Evolutionary conservation across 1,140 invertebrate genomes (phyloP).

Genomic region (Lamellibrachia luymesi): DNA sequence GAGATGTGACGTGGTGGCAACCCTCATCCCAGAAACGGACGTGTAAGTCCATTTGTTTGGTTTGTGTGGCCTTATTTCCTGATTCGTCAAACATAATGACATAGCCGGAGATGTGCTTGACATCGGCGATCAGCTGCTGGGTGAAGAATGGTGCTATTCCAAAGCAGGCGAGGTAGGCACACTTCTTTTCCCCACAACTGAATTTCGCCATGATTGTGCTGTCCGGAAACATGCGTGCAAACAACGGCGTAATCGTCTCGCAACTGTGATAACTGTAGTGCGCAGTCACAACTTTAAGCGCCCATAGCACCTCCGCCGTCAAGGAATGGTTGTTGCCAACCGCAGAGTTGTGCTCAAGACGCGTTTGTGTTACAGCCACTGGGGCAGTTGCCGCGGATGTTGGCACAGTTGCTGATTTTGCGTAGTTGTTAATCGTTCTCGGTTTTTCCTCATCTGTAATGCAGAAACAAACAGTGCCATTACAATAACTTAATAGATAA

Average conservation of each 20-base stretch:
- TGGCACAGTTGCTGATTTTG: too few species aligned
- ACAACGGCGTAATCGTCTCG: conserved; percentile 7
- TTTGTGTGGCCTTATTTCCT: conserved; percentile 28
- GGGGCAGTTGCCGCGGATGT: too few species aligned
- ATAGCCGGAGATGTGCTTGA: conserved; percentile 19
- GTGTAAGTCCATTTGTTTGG: conserved; percentile 37
- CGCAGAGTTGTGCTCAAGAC: too few species aligned
- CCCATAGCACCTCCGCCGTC: conserved; percentile 28
- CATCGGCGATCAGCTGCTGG: not conserved
- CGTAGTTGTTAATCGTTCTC: too few species aligned
- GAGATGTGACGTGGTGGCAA: not conserved
- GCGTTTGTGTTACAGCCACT: too few species aligned
- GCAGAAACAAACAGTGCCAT: too few species aligned
- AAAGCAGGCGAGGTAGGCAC: conserved; percentile 30
- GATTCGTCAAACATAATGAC: conserved; percentile 34
- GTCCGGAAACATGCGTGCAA: conserved; percentile 30
- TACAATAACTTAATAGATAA: too few species aligned
- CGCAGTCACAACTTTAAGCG: conserved; percentile 13
- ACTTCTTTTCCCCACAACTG: conserved; percentile 28
- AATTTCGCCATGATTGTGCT: conserved; percentile 19
- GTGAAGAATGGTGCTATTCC: conserved; percentile 31
- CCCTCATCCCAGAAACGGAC: conserved; percentile 27
- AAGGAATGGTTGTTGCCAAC: not conserved
- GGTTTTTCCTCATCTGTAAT: too few species aligned
- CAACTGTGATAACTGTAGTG: conserved; percentile 21